These are phyloP conservation scores for Sinocyclocheilus rhinocerous DNA, from an alignment of 2,113 vertebrate species.

Conservation along the genomic window DNA sequence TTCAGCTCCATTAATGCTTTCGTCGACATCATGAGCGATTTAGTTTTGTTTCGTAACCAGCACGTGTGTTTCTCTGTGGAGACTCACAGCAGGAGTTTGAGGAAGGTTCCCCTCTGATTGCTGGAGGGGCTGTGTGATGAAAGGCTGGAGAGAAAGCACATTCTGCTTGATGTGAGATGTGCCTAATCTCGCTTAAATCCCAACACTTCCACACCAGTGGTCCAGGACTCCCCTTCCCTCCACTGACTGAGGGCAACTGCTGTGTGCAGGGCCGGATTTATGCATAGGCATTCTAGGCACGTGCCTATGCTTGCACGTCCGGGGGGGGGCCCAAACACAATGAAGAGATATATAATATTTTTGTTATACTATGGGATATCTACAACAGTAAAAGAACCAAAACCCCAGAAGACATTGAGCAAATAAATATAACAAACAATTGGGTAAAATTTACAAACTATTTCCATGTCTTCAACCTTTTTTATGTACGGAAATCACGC, in stretches of 20 bases:
- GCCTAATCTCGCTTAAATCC: slow-evolving; percentile 6
- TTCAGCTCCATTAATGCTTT: not conserved
- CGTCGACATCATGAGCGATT: not conserved
- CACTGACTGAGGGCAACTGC: not conserved
- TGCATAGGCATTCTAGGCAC: too few species aligned
- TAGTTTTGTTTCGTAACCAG: slow-evolving; percentile 11
- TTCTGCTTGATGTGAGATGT: slow-evolving; percentile 20
- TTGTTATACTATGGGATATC: too few species aligned
- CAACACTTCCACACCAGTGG: not conserved
- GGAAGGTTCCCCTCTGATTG: slow-evolving; percentile 1
- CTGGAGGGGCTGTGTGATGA: slow-evolving; percentile 1
- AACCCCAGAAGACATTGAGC: too few species aligned
- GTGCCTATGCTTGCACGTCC: too few species aligned
- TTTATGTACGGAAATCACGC: too few species aligned
- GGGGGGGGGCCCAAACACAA: too few species aligned
- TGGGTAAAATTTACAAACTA: too few species aligned
- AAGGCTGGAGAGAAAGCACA: slow-evolving; percentile 5
- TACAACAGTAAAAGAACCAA: too few species aligned
- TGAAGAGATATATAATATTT: too few species aligned
- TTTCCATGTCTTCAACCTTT: too few species aligned
- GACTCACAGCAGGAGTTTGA: not conserved
- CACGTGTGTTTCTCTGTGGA: slow-evolving; percentile 6
- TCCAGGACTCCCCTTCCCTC: not conserved
- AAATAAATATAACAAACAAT: too few species aligned
- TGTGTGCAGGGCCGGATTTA: not conserved